phyloP scores from a whole-genome alignment of 2,797 vertebrate species.

The Martes flavigula region DNA sequence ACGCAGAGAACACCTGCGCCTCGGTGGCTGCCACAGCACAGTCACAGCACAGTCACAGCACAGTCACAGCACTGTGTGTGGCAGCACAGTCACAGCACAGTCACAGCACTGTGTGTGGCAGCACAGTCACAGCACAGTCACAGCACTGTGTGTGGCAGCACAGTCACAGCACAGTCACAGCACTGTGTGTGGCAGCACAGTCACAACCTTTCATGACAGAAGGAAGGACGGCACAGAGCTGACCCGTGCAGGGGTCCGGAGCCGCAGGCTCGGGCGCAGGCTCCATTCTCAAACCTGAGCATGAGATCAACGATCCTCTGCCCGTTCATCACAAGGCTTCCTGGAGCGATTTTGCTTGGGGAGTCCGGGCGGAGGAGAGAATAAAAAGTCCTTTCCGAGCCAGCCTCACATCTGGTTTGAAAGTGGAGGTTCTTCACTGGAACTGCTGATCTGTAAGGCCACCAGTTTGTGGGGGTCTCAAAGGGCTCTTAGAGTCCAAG shows the following conservation, averaged over 20 bases:
- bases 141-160: too few relatives aligned
- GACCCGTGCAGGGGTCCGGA: neutral
- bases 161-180: too few relatives aligned
- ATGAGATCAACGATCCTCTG: neutral
- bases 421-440: neutral
- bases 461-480: neutral
- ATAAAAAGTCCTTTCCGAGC: constrained; percentile 8
- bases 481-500: neutral
- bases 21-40: too few relatives aligned
- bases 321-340: neutral
- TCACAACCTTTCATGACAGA: neutral
- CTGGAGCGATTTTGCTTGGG: neutral
- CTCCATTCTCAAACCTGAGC: neutral
- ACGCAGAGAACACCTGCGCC: neutral
- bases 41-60: too few relatives aligned
- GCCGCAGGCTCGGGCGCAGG: neutral
- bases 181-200: too few relatives aligned
- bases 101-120: too few relatives aligned
- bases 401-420: neutral
- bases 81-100: too few relatives aligned
- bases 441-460: neutral
- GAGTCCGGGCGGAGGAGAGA: neutral
- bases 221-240: neutral
- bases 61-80: too few relatives aligned
- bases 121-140: too few relatives aligned